Conservation (phyloP, 2,113 vertebrate species). For the Micronisus gabar region DNA sequence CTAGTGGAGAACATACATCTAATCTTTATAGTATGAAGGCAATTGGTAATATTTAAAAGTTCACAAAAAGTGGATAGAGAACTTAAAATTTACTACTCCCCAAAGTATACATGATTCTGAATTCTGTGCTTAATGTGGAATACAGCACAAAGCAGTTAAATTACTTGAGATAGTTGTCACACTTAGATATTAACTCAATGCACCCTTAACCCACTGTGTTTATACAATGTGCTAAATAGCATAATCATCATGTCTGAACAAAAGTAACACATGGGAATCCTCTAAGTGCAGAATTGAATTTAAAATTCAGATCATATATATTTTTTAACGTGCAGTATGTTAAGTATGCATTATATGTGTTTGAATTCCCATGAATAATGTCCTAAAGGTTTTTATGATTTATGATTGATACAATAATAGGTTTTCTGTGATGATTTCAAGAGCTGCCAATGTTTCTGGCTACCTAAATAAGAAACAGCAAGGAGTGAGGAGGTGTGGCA, state of each 20-base stretch:
- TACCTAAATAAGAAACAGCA: neutral
- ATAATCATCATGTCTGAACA: neutral
- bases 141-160: neutral
- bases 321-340: neutral
- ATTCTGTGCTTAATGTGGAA: neutral
- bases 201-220: neutral
- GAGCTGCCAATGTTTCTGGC: neutral
- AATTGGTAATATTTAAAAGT: neutral
- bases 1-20: neutral
- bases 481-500: neutral
- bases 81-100: neutral
- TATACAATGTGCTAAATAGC: slow-evolving; percentile 1
- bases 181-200: neutral
- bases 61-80: neutral
- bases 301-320: neutral
- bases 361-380: neutral
- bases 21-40: neutral
- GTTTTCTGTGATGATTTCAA: neutral
- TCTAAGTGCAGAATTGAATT: neutral
- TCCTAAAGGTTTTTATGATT: neutral
- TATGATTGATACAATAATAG: neutral
- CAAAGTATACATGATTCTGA: neutral
- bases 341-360: neutral
- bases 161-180: neutral
- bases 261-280: neutral